Percentiles rank a stretch among this genome's conserved stretches.
phyloP scores from a whole-genome alignment of 2,113 vertebrate species.

The Chaenocephalus aceratus region DNA sequence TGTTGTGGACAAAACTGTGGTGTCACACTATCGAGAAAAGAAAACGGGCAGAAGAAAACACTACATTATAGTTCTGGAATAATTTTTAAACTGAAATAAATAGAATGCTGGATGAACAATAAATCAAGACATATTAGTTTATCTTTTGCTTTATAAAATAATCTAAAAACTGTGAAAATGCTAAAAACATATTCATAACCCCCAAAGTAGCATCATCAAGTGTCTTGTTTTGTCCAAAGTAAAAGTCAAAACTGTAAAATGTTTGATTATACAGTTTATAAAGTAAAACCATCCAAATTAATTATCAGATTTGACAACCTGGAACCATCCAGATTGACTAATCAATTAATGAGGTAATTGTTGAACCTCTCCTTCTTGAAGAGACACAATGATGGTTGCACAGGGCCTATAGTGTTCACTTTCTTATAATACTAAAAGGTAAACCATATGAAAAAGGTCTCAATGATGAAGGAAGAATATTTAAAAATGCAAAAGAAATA shows the following conservation, averaged over 20 bases:
- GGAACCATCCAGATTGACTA: neutral
- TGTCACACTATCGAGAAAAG: constrained; percentile 6
- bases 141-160: neutral
- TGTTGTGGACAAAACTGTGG: neutral
- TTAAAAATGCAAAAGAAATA: neutral
- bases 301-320: neutral
- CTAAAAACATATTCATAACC: neutral
- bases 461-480: neutral
- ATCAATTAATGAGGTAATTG: neutral
- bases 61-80: neutral
- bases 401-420: neutral
- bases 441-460: neutral
- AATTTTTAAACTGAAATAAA: neutral
- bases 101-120: constrained; percentile 1
- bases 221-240: neutral
- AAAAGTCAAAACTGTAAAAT: neutral
- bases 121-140: neutral
- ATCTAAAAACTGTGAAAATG: neutral
- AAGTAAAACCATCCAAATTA: neutral
- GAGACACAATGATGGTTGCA: neutral
- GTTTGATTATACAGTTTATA: neutral
- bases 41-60: neutral
- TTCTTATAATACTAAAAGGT: neutral
- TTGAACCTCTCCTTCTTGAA: neutral
- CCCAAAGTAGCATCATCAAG: neutral